Evolutionary conservation across 2,113 vertebrate species (phyloP), one percentile per base, ranked within the genome.

Genomic region (Cinclus mexicanus): DNA sequence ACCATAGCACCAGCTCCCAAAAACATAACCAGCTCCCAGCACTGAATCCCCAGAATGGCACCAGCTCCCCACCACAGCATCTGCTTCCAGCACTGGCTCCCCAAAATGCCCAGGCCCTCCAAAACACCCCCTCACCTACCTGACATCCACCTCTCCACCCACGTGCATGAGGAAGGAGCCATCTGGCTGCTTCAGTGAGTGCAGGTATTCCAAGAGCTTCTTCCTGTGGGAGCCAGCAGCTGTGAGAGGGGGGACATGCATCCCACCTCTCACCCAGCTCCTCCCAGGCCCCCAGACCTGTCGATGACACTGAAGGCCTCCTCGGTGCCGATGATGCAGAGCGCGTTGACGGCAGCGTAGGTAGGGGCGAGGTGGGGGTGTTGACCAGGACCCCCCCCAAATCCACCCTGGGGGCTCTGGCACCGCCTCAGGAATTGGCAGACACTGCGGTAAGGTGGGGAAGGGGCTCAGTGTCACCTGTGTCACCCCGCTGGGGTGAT

Each of bases 121-220:
- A 41, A 12, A 75, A 25, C 11, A 60, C 39, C 5, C 8, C 37
- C 42, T 44, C 56, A 90, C 99, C 97, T 96, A 99, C 99, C 99
- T 99, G 96, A 99, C 99, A 4, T 99, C 99, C 96, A 99, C 99
- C 97, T 99, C 99, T 20, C 99, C 99, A 22, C 99, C 99, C 3
- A 98, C 53, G 0, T 99, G 99, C 99, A 99, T 99, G 97, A 99
- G 98, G 75, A 99, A 99, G 87, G 99, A 99, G 92, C 99, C 99
- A 13, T 99, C 98, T 2, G 98, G 98, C 95, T 99, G 99, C 96
- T 99, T 99, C 97, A 99, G 97, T 0, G 98, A 98, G 96, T 98
- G 97, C 44, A 99, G 96, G 96, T 99, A 99, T 78, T 99, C 98
- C 87, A 99, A 97, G n/a, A 99, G 98, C 97, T 98, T 99, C 97